Evolutionary conservation across 1,140 invertebrate species (phyloP), one percentile per base, ranked within the genome.

Genomic region (Eufriesea mexicana): DNA sequence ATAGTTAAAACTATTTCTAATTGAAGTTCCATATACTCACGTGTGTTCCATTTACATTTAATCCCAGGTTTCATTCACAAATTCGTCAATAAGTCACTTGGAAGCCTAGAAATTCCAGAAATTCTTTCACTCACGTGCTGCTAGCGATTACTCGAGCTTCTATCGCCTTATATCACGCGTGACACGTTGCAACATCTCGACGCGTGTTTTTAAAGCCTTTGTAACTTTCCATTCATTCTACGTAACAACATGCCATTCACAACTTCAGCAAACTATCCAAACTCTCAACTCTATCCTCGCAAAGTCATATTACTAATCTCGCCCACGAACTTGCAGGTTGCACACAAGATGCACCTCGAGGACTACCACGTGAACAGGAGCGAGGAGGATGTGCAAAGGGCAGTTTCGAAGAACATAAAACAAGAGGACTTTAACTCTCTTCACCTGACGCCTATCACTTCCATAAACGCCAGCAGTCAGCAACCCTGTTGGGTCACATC

Each of bases 341-440:
- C 23, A 5, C 12, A 4, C 25, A 55, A 72, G 66, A 90, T 90
- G 89, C 86, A 90, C 59, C 82, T 90, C 20, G 88, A 90, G 25
- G 81, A 90, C 25, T 88, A 84, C 5, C 86, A 71, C 73, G 77
- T 45, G 64, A 78, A 75, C 49, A 79, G 80, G n/a, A 79, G 57
- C 77, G 87, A 86, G 42, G 87, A 81, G 61, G 64, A 78, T 23
- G 73, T 81, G 8, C 86, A 82, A 14, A 79, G 72, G 0, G 51
- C 74, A 2, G 49, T 75, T 8, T 75, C 80, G 2, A 73, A 73
- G 20, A 82, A 20, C n/a, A 55, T 68, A 49, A 84, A 88, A 5
- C 86, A 76, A 10, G 86, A 88, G 20, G 71, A 57, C 16, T 77
- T 85, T 51, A 16, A 55, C 1, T 25, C 51, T 6, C 20, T 83